Evolutionary conservation across 2,888 invertebrate genomes (phyloP), one percentile per base, ranked within the genome.

Genomic region (Slavum lentiscoides): DNA sequence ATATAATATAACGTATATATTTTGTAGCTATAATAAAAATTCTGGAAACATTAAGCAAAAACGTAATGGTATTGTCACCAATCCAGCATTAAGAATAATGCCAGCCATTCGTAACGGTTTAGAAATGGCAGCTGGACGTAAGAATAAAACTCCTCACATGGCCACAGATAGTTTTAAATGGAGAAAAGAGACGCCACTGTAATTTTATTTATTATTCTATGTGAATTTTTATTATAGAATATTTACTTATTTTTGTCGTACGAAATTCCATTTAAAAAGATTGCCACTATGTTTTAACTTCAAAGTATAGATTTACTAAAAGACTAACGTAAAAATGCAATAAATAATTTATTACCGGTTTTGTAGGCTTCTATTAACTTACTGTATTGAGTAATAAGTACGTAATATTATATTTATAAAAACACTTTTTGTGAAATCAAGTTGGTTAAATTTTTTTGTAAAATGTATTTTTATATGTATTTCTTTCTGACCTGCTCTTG

Each of bases 51-150:
- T 91, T 84, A 92, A 92, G 86, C 90, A 90, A 86, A 94, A 94
- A 87, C 89, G 94, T 82, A 94, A 94, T 85, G 94, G 94, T 2
- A 93, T 94, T 82, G 94, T 94, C 39, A 94, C 94, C 5, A 94
- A 94, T 86, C 94, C 94, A 19, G 94, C 94, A 80, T 91, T 94
- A 90, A 89, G 94, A 84, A 89, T 94, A 82, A 94, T 94, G 3
- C 91, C 91, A 55, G 92, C 92, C 85, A 91, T 93, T 66, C 89
- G 92, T 84, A 92, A 92, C 86, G 92, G 92, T 83, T 87, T 93
- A 59, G 92, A 91, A 85, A 89, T 90, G 84, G 88, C 88, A 64
- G 88, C 88, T 67, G 87, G 87, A 83, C 85, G 88, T 83, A 87
- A 87, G 84, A 87, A 87, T 82, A 87, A 87, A 68, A 86, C 86